Percentiles rank a stretch among this genome's conserved stretches.
These are phyloP conservation scores for Aphidius colemani DNA, from an alignment of 2,888 invertebrate genomes.

Conservation along the genomic window DNA sequence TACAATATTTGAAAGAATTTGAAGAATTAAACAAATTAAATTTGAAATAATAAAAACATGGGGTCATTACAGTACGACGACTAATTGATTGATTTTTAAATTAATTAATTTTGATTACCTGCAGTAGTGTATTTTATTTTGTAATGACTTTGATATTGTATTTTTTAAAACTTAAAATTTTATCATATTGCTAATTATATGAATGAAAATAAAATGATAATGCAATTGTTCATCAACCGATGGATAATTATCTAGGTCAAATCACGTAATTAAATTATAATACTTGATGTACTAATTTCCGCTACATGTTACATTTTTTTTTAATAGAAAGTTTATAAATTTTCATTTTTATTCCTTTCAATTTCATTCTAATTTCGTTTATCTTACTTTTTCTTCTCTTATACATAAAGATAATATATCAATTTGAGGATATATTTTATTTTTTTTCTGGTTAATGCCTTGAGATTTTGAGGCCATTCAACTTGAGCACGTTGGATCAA, in stretches of 20 bases:
- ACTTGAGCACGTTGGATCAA: conserved; percentile 13
- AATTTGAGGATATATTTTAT: too few species aligned
- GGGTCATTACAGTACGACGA: too few species aligned
- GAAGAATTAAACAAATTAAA: too few species aligned
- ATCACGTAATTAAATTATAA: conserved; percentile 17
- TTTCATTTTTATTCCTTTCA: too few species aligned
- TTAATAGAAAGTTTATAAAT: too few species aligned
- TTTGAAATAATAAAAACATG: too few species aligned
- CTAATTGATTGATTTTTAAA: too few species aligned
- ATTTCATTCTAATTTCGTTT: too few species aligned
- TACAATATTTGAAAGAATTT: too few species aligned
- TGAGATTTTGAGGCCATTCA: background rate
- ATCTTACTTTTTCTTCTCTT: too few species aligned
- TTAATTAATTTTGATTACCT: background rate
- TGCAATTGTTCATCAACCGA: conserved; percentile 8
- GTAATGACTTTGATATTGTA: background rate
- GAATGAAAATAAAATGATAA: background rate
- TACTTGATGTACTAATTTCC: conserved; percentile 20
- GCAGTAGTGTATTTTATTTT: background rate
- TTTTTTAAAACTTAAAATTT: background rate
- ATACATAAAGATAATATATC: too few species aligned
- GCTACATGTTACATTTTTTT: background rate
- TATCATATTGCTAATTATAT: background rate
- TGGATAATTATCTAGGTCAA: conserved; percentile 8
- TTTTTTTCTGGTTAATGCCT: background rate